Conservation (phyloP, 2,797 vertebrate genomes). For the Margarornis squamiger region DNA sequence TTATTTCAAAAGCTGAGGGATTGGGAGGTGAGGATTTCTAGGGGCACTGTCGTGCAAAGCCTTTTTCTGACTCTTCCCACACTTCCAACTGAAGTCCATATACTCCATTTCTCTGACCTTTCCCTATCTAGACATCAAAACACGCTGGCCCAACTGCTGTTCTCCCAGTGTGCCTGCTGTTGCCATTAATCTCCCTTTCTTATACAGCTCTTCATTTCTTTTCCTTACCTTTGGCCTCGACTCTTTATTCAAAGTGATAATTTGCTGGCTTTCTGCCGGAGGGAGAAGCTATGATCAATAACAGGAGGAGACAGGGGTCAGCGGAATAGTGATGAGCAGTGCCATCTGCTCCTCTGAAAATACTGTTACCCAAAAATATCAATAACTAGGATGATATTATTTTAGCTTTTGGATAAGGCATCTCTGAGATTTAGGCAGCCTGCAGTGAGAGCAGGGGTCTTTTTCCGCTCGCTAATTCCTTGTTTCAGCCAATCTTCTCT, state of each 20-base stretch:
- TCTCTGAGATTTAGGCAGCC: neutral
- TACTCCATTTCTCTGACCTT: slow-evolving; percentile 53
- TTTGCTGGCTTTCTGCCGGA: slow-evolving; percentile 47
- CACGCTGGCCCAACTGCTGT: slow-evolving; percentile 12
- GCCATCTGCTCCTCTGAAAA: slow-evolving; percentile 48
- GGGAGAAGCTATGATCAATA: slow-evolving; percentile 67
- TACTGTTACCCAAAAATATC: slow-evolving; percentile 31
- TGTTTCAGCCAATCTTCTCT: neutral
- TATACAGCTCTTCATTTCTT: slow-evolving; percentile 50
- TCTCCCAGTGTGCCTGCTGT: slow-evolving; percentile 39
- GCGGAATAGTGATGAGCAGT: slow-evolving; percentile 55
- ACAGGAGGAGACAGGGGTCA: slow-evolving; percentile 54
- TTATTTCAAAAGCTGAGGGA: slow-evolving; percentile 24
- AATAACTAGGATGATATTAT: slow-evolving; percentile 19
- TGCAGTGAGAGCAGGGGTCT: neutral
- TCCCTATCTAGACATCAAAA: slow-evolving; percentile 50
- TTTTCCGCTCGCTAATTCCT: neutral
- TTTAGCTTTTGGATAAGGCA: slow-evolving; percentile 12
- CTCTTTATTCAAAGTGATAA: slow-evolving; percentile 67
- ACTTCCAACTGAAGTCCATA: slow-evolving; percentile 20
- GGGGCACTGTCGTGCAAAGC: slow-evolving; percentile 1
- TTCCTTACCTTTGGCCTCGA: slow-evolving; percentile 61
- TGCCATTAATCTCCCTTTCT: slow-evolving; percentile 61
- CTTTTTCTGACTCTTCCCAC: neutral
- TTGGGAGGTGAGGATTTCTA: slow-evolving; percentile 41